Base-by-base conservation (phyloP, 2,888 invertebrate species). In the Ennomos quercinarius region DNA sequence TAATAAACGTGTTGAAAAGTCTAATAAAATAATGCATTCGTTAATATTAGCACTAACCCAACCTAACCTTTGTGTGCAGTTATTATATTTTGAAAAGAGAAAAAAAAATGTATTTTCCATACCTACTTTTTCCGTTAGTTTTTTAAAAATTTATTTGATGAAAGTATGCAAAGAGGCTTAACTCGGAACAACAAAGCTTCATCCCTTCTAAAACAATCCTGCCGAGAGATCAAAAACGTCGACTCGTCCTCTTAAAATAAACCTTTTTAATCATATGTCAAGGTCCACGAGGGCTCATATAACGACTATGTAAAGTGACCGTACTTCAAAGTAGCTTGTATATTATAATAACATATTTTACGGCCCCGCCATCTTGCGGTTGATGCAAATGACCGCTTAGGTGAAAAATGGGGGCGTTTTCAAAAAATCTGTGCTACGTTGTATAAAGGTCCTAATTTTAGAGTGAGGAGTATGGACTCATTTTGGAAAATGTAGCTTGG, bases 321-420 rank as follows among this genome's bases (percentile, higher is more conserved):
- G 43, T 44, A 56, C 60, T 56, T 56, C 51, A 52, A 74, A 83
- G 76, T 76, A 77, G 74, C 68, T 74, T 74, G 76, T 70, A 72
- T 75, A 84, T 84, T 85, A 83, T 81, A 78, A 81, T 83, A 86
- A 83, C 80, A 80, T 82, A 80, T 83, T 83, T 83, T 77, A 82
- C 77, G 68, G 68, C 72, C 63, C 76, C 67, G 68, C 81, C 81
- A 80, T 84, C 83, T 84, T 86, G 86, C 70, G 64, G 63, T 72
- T 81, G 86, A 85, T 85, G 76, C 80, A 86, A 87, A 87, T 85
- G 86, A 84, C 78, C 64, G 67, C 72, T 71, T 66, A 66, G 72
- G 68, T 80, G 78, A 84, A 82, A 83, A 83, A 86, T 81, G 53
- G 57, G 60, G 50, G 49, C 37, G 54, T 60, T 63, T 65, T 61